Evolutionary conservation across 1,140 invertebrate genomes (phyloP).

Genomic region (Achroia grisella): DNA sequence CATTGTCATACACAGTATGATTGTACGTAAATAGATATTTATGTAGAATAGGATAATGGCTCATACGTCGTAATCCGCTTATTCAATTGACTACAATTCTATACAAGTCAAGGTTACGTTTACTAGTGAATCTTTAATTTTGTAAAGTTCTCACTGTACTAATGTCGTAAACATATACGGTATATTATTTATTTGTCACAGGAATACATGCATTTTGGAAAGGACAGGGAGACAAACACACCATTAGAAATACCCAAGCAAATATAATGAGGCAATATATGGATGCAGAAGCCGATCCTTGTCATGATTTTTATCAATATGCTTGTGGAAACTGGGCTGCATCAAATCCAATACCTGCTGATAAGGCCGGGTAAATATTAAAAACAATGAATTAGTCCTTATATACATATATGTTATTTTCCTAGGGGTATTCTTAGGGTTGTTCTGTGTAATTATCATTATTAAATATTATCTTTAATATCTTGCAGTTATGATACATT

Average conservation of each 20-base stretch:
- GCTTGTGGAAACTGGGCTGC: constrained; percentile 92
- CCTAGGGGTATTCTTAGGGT: too few relatives aligned
- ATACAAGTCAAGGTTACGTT: constrained; percentile 39
- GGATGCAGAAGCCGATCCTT: constrained; percentile 86
- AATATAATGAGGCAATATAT: constrained; percentile 85
- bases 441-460: too few relatives aligned
- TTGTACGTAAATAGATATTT: too few relatives aligned
- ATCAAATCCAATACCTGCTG: constrained; percentile 88
- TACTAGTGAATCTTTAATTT: neutral
- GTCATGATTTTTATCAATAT: constrained; percentile 93
- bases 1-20: too few relatives aligned
- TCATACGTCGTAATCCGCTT: constrained; percentile 15
- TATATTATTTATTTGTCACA: constrained; percentile 8
- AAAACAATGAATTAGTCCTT: neutral
- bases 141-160: too few relatives aligned
- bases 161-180: too few relatives aligned
- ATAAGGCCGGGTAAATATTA: constrained; percentile 77
- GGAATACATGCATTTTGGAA: constrained; percentile 65
- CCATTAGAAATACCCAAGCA: constrained; percentile 72
- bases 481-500: constrained; percentile 82
- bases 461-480: constrained; percentile 5
- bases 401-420: neutral
- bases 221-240: constrained; percentile 75
- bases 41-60: constrained; percentile 13
- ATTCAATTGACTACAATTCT: constrained; percentile 36